Evolutionary conservation across 2,797 vertebrate genomes (phyloP).

Genomic region (Cyclopterus lumpus): DNA sequence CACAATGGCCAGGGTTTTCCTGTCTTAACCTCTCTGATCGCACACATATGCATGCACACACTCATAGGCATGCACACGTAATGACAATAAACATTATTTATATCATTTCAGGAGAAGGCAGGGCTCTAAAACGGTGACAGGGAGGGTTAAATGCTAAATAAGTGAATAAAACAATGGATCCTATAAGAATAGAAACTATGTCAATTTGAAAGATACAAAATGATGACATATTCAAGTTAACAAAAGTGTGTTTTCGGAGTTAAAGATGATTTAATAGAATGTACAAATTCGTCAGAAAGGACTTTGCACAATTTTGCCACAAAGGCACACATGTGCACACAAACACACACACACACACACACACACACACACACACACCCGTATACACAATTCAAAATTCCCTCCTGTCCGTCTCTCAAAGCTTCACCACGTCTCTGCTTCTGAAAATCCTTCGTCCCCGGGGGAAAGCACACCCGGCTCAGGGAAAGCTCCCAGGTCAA

Average conservation of each 20-base stretch:
- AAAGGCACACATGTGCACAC: neutral
- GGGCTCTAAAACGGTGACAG: conserved; percentile 7
- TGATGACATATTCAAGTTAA: neutral
- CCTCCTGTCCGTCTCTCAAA: conserved; percentile 51
- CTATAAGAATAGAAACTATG: neutral
- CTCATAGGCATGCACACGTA: conserved; percentile 36
- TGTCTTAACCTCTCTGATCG: conserved; percentile 81
- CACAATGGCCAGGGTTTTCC: conserved; percentile 87
- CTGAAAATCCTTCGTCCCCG: conserved; percentile 74
- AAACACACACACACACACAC: conserved; percentile 6
- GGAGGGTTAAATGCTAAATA: neutral
- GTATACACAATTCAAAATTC: conserved; percentile 27
- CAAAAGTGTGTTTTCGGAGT: conserved; percentile 19
- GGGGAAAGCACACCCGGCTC: conserved; percentile 68
- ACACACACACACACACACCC: conserved; percentile 6
- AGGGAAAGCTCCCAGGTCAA: conserved; percentile 69
- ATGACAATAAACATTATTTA: conserved; percentile 52
- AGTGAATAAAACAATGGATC: neutral
- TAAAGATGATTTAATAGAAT: conserved; percentile 10
- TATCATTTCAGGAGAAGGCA: conserved; percentile 22
- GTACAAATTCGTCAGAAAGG: neutral
- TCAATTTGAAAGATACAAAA: neutral
- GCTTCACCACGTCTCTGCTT: conserved; percentile 69
- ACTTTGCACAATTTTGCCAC: neutral
- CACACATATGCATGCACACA: conserved; percentile 64